Evolutionary conservation across 1,140 invertebrate species (phyloP), one percentile per base, ranked within the genome.

Genomic region (Nilaparvata lugens): DNA sequence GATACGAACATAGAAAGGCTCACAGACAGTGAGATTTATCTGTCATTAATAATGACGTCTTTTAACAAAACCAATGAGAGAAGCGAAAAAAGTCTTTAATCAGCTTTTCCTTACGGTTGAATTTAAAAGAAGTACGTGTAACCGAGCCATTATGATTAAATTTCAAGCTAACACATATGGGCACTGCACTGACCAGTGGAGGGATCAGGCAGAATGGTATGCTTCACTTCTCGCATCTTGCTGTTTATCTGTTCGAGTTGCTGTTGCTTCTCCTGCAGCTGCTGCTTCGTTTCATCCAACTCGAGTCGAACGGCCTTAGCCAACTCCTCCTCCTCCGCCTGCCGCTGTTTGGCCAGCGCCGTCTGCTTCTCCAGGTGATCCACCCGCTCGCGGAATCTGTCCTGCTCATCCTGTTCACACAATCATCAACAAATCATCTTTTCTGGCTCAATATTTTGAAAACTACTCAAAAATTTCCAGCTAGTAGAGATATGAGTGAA

Each of bases 301-400:
- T 89, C 84, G 51, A 79, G 74, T 52, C 84, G 74, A 52, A 84
- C 72, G 67, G 80, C 75, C 43, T 85, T 81, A 0, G 81, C 81
- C 60, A 83, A 73, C 64, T 74, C 72, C 58, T 81, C 82, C 75
- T 89, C 86, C 72, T 89, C 88, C 43, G 81, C 76, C 71, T 87
- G 78, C 35, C 83, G 75, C 59, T 81, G 74, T 66, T 83, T 79
- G 1, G 81, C 81, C 1, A 77, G 78, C 63, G 81, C 75, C 0
- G 83, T 77, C 69, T 87, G 81, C 19, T 80, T 77, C 69, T 88
- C 84, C 19, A 88, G 73, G 67, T 86, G 82, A 4, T 77, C 73
- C 0, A 81, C 73, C 16, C 86, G 72, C 69, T 88, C 82, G 58
- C 83, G 78, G 70, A 88, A 87, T 52, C 83, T 74, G 69, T 88